phyloP scores from a whole-genome alignment of 1,140 invertebrate species.

The Trichonephila clavipes region DNA sequence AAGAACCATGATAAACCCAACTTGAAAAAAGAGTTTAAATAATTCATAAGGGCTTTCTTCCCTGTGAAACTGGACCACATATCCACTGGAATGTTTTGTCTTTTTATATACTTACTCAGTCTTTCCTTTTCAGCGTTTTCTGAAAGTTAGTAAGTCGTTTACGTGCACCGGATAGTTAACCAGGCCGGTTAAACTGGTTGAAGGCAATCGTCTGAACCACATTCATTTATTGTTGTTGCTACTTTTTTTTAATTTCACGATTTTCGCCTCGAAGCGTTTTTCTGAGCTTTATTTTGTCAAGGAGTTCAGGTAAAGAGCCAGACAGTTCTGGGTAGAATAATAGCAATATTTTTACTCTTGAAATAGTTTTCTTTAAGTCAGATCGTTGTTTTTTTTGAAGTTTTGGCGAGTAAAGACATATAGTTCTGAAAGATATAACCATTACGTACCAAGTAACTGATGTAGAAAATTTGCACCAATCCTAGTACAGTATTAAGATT shows the following conservation, averaged over 20 bases:
- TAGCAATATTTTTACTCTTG: neutral
- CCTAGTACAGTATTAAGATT: too few species aligned
- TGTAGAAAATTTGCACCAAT: neutral
- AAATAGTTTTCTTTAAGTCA: neutral
- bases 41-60: conserved; percentile 18
- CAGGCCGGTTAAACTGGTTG: conserved; percentile 26
- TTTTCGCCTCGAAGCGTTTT: neutral
- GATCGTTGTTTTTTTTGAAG: neutral
- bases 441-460: neutral
- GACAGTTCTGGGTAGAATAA: neutral
- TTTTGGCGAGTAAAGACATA: neutral
- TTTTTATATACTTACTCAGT: neutral
- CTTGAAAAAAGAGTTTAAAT: neutral
- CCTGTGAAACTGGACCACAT: conserved; percentile 20
- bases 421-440: neutral
- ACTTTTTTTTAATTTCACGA: neutral
- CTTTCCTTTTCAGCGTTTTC: neutral
- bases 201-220: neutral
- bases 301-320: neutral
- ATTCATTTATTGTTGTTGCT: neutral
- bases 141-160: conserved; percentile 16
- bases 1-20: neutral
- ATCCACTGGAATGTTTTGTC: neutral
- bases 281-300: neutral
- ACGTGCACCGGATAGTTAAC: conserved; percentile 9